These are phyloP conservation scores for Echinops telfairi DNA, from an alignment of 2,113 vertebrate genomes.

Conservation along the genomic window DNA sequence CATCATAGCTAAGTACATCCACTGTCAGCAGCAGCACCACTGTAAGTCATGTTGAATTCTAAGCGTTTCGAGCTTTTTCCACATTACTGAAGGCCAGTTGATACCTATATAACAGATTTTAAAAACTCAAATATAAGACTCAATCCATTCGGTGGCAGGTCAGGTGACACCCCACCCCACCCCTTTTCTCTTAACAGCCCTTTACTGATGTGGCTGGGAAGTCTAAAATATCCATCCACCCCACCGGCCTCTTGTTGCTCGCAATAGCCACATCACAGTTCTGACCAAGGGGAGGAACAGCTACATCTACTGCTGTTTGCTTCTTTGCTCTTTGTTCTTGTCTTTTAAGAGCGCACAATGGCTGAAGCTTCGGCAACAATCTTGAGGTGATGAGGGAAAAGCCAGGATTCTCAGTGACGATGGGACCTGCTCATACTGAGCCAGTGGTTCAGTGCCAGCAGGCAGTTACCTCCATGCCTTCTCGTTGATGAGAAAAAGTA, in stretches of 20 bases:
- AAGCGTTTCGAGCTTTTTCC: neutral
- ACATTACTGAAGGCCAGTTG: neutral
- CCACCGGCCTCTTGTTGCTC: neutral
- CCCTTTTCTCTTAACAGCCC: neutral
- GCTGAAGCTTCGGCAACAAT: neutral
- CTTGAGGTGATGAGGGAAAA: neutral
- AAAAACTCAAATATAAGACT: neutral
- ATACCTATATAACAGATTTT: neutral
- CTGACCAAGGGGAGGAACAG: neutral
- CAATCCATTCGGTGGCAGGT: neutral
- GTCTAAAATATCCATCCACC: neutral
- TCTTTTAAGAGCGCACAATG: neutral
- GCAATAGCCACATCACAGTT: neutral
- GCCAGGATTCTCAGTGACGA: neutral
- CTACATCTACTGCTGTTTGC: neutral
- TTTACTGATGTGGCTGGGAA: neutral
- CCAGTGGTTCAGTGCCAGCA: neutral
- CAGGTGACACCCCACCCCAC: neutral
- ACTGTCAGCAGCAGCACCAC: neutral
- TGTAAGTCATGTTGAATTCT: neutral
- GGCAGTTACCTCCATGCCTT: neutral
- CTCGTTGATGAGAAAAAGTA: neutral
- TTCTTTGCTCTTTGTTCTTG: constrained; percentile 23
- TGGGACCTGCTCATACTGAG: neutral
- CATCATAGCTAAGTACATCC: neutral